A percentile compares a stretch with the other conserved stretches of the same genome.
These are phyloP conservation scores for Hemibagrus wyckioides DNA, from an alignment of 2,113 vertebrate species.

Conservation along the genomic window DNA sequence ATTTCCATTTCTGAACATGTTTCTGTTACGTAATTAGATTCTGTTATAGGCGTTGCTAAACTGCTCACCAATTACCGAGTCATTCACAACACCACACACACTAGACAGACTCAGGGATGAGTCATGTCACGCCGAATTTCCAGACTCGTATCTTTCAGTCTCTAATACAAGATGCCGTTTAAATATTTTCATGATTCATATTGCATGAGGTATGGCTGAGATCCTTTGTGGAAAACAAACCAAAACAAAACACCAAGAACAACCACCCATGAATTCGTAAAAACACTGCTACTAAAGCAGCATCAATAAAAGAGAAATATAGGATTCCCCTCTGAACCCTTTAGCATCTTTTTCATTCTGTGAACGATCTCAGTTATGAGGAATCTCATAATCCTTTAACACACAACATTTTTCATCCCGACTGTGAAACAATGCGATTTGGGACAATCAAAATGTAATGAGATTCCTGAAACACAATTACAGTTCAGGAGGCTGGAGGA, in stretches of 20 bases:
- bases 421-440: conserved; percentile 21
- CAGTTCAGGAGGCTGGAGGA: conserved; percentile 18
- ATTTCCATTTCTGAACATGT: background rate
- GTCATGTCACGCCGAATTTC: background rate
- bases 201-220: background rate
- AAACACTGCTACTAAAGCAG: background rate
- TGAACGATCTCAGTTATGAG: conserved; percentile 10
- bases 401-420: conserved; percentile 10
- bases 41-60: background rate
- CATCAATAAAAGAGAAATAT: conserved; percentile 16
- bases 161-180: background rate
- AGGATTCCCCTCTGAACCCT: conserved; percentile 2
- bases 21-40: background rate
- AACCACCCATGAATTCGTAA: conserved; percentile 1
- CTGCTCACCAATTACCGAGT: background rate
- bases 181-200: background rate
- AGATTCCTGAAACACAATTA: conserved; percentile 25
- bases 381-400: conserved; percentile 27
- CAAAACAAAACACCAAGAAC: background rate
- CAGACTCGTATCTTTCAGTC: background rate
- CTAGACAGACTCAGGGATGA: background rate
- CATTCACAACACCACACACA: background rate
- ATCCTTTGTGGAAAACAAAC: background rate
- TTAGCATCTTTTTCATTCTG: conserved; percentile 7
- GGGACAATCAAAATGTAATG: conserved; percentile 22